These are phyloP conservation scores for Macaria liturata DNA, from an alignment of 2,888 invertebrate species.

Conservation along the genomic window DNA sequence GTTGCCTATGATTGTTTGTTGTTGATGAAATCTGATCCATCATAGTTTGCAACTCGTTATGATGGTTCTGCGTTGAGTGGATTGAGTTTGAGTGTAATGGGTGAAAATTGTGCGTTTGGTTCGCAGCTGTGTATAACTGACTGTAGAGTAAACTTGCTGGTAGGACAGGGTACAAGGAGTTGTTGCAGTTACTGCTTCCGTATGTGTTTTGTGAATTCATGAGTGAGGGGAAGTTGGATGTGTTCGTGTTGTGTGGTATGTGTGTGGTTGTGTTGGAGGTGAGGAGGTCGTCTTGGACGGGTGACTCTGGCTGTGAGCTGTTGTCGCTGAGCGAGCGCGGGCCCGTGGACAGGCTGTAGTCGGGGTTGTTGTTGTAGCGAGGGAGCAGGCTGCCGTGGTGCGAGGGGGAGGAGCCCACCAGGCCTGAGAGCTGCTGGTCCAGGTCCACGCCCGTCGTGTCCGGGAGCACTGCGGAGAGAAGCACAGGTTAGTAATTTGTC, in stretches of 20 bases:
- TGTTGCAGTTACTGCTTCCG: conserved; percentile 86
- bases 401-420: conserved; percentile 83
- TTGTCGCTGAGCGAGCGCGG: conserved; percentile 92
- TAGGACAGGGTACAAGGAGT: conserved; percentile 89
- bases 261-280: conserved; percentile 85
- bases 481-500: no score
- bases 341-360: conserved; percentile 86
- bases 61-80: conserved; percentile 85
- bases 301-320: conserved; percentile 92
- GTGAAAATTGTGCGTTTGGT: conserved; percentile 89
- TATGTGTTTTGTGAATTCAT: conserved; percentile 85
- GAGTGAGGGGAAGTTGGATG: conserved; percentile 85
- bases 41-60: conserved; percentile 88
- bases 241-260: conserved; percentile 83
- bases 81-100: conserved; percentile 86
- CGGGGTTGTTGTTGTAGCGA: conserved; percentile 86
- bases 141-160: conserved; percentile 93
- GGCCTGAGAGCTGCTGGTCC: conserved; percentile 88
- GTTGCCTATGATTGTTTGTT: conserved; percentile 81
- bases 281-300: conserved; percentile 90
- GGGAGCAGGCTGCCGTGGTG: conserved; percentile 85
- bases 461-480: conserved; percentile 85
- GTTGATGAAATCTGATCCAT: conserved; percentile 90
- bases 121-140: conserved; percentile 91
- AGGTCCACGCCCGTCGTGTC: conserved; percentile 90